A percentile compares a stretch with the other conserved stretches of the same genome.
Conservation (phyloP, 2,113 vertebrate genomes). For the mouse (Mus musculus) region DNA sequence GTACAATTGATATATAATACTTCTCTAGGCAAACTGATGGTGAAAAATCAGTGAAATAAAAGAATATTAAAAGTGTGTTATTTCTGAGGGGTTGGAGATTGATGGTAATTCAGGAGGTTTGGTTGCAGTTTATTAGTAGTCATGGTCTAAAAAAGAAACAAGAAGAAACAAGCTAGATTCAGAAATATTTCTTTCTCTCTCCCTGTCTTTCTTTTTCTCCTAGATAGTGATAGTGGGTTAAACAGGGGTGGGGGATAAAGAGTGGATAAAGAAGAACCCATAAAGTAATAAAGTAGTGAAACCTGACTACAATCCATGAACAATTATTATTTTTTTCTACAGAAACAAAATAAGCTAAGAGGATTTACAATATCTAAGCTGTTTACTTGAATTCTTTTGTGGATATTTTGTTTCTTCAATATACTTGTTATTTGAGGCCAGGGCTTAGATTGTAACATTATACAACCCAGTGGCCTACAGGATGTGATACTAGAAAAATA, state of each 20-base stretch:
- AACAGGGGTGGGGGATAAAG: no score
- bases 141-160: no score
- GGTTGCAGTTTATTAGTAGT: no score
- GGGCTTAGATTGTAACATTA: not conserved
- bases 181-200: no score
- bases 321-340: not conserved
- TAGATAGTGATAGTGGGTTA: no score
- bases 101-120: no score
- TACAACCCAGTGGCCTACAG: not conserved
- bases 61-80: not conserved
- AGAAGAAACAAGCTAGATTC: no score
- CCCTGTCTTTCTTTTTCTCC: no score
- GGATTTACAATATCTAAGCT: not conserved
- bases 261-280: no score
- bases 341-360: conserved; percentile 27
- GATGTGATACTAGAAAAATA: not conserved
- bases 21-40: conserved; percentile 9
- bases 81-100: no score
- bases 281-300: no score
- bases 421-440: not conserved
- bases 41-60: conserved; percentile 1
- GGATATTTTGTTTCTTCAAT: not conserved
- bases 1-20: not conserved
- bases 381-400: not conserved
- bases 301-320: not conserved